These are phyloP conservation scores for Schizothorax lantsangensis DNA, from an alignment of 2,797 vertebrate genomes.

Conservation along the genomic window DNA sequence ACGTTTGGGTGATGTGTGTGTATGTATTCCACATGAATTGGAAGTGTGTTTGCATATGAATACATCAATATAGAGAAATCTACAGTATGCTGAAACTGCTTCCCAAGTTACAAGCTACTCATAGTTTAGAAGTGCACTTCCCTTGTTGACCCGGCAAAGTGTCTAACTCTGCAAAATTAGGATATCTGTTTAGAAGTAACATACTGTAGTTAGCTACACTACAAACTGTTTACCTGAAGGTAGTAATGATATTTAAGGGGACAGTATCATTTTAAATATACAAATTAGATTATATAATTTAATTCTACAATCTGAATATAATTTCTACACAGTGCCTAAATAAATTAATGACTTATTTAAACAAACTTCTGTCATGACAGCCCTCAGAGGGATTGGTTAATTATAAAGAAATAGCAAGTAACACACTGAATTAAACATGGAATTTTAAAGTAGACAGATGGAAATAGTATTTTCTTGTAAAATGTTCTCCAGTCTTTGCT, in stretches of 20 bases:
- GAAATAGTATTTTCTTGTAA: too few relatives aligned
- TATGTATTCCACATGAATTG: slow-evolving; percentile 17
- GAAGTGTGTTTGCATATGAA: slow-evolving; percentile 46
- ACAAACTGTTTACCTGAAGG: not conserved
- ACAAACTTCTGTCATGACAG: too few relatives aligned
- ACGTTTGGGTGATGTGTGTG: slow-evolving; percentile 18
- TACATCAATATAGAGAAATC: slow-evolving; percentile 15
- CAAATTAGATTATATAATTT: not conserved
- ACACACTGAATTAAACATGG: too few relatives aligned
- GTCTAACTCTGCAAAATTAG: too few relatives aligned
- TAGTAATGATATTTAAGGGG: too few relatives aligned
- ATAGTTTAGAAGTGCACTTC: not conserved
- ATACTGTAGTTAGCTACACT: not conserved
- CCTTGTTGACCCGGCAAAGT: too few relatives aligned
- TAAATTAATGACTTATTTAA: too few relatives aligned
- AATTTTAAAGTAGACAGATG: too few relatives aligned
- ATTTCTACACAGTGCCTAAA: not conserved
- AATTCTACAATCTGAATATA: not conserved
- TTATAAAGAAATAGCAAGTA: too few relatives aligned
- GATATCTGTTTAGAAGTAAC: not conserved
- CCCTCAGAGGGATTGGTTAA: too few relatives aligned
- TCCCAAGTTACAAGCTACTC: not conserved
- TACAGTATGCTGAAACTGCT: not conserved
- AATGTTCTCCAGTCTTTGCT: too few relatives aligned
- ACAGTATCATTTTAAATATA: not conserved